Base-by-base conservation (phyloP, 2,113 vertebrate species). In the Limanda limanda region DNA sequence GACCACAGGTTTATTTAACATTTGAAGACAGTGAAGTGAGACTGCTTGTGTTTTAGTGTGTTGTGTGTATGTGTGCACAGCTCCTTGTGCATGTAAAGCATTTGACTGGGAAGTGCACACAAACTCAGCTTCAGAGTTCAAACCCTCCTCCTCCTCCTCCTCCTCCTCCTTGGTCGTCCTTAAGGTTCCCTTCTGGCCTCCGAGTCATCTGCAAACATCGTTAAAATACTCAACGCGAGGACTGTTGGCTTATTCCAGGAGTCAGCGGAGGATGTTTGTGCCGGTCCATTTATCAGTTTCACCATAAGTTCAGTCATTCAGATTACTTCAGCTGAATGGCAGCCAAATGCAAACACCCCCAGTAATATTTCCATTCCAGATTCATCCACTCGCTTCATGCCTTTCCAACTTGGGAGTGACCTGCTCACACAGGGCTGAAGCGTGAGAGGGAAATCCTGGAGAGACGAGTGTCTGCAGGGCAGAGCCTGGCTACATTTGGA, bases 191-290 rank as follows among this genome's bases (percentile, higher is more conserved):
- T 77, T 51, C 51, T 23, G 68, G 64, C 69, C 62, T 74, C 64
- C 54, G 1, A 79, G 56, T 87, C 85, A 90, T 92, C 85, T 90
- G 88, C 86, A 88, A 87, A 93, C 90, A 84, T 80, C 74, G 71
- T 92, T 92, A 92, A 79, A 84, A 77, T 78, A 63, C 54, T 80
- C 2, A 6, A 55, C 80, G 81, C 21, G 24, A 62, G 60, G 86
- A 40, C 82, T 66, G 76, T 84, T 75, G 35, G 71, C 68, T 63
- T 70, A 59, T 87, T 64, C 74, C 79, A 74, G 63, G 81, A 86
- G 75, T 42, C 70, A 15, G 57, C 27, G 31, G 79, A 70, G 70
- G 80, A 70, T 74, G 71, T 88, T 90, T 90, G 85, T 45, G 3
- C 59, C 37, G 6, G 31, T 31, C 31, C 31, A 31, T 31, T 31